Evolutionary conservation across 2,113 vertebrate species (phyloP), one percentile per base, ranked within the genome.

Genomic region (Oncorhynchus kisutch): DNA sequence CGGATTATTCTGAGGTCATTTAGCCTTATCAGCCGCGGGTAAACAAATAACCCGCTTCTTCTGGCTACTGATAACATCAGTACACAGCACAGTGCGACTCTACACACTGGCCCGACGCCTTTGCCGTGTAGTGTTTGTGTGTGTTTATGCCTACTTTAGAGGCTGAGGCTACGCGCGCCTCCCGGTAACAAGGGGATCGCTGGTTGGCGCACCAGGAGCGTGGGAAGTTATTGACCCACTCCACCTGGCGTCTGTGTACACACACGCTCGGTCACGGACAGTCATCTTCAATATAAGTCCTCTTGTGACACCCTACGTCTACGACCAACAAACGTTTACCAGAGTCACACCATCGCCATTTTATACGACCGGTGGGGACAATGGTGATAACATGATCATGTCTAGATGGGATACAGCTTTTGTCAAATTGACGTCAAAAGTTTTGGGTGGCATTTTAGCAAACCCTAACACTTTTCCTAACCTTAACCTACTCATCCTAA

Each of bases 171-270:
- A 73, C 59, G 67, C 81, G 82, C 81, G 86, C 83, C 81, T 82
- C 74, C 71, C 80, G 84, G 77, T 88, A 80, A 86, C 83, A 82
- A 82, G 85, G 84, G 86, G 85, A 86, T 81, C 80, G 54, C 73
- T 54, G 73, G 71, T 39, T 67, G 66, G 70, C 72, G 18, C 60
- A 71, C 76, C 85, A 79, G 84, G 88, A 79, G 85, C 86, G 82
- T 89, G 88, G 88, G 85, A 89, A 90, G 85, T 81, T 88, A 85
- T 88, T 90, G 84, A 84, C 87, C 82, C 82, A 74, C 84, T 90
- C 86, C 92, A 92, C 91, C 92, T 92, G 91, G 90, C 84, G 74
- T 73, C 74, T 84, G 45, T 72, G 27, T 64, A 57, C 76, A 67
- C 48, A 73, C 72, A 34, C 48, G 57, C 84, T 67, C 77, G 39